Conservation (phyloP, 2,797 vertebrate genomes). For the Nyctalus aviator region DNA sequence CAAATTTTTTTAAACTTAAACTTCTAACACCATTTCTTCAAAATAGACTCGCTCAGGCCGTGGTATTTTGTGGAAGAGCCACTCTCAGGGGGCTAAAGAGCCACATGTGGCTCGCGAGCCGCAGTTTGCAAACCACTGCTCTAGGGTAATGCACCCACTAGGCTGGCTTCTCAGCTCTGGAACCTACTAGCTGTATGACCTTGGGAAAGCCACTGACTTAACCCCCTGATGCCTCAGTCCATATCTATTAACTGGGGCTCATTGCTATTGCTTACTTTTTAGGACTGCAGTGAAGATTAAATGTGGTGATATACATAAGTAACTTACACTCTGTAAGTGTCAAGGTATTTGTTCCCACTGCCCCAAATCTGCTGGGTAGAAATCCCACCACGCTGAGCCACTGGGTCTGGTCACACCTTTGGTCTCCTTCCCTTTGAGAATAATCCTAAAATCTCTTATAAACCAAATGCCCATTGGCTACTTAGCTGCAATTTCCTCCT, state of each 20-base stretch:
- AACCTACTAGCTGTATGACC: not conserved
- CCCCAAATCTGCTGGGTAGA: not conserved
- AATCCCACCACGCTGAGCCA: not conserved
- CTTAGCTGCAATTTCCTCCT: not conserved
- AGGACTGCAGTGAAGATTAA: not conserved
- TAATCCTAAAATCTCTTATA: not conserved
- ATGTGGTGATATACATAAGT: not conserved
- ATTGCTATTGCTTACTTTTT: not conserved
- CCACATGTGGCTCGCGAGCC: no score
- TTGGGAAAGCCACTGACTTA: not conserved
- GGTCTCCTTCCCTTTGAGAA: not conserved
- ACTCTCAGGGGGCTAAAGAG: no score
- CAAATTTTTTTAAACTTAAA: no score
- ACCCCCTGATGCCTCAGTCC: not conserved
- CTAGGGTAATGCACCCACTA: not conserved
- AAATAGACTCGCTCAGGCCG: no score
- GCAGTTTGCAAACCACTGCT: not conserved
- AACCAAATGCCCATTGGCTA: not conserved
- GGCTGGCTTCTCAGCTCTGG: not conserved
- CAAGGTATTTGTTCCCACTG: not conserved
- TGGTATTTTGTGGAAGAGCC: no score
- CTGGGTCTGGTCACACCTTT: not conserved
- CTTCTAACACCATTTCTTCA: no score
- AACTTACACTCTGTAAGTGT: not conserved
- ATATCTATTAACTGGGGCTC: not conserved